A percentile compares a stretch with the other conserved stretches of the same genome.
phyloP scores from a whole-genome alignment of 2,888 invertebrate species.

The Linyphia triangularis region DNA sequence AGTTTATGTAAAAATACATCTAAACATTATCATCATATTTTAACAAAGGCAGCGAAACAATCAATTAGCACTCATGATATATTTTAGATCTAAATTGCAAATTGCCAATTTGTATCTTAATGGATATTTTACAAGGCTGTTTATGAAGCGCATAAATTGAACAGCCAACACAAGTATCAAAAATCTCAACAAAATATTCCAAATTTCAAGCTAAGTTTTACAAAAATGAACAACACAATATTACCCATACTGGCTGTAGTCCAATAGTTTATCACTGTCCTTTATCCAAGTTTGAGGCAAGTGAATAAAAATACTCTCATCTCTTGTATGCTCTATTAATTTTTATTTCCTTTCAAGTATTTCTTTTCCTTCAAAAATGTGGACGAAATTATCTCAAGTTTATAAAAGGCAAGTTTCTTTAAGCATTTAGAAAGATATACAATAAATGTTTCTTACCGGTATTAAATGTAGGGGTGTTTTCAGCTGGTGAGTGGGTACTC shows the following conservation, averaged over 20 bases:
- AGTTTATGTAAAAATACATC: no score
- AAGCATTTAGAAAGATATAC: background rate
- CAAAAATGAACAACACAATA: slow-evolving; percentile 6
- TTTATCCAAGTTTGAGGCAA: background rate
- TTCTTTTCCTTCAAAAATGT: no score
- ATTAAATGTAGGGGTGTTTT: background rate
- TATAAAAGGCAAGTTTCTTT: background rate
- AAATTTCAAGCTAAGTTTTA: background rate
- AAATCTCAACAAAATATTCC: background rate
- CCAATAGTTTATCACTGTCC: background rate
- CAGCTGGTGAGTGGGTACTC: no score
- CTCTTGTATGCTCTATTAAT: background rate
- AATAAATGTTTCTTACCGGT: background rate
- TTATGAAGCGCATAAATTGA: background rate
- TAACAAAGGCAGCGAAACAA: no score
- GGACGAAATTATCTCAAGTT: background rate
- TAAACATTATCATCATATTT: no score
- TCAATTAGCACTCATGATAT: no score
- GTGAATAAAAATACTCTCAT: background rate
- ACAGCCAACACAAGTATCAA: background rate
- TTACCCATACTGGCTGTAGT: background rate
- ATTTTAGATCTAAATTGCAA: background rate
- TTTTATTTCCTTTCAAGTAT: background rate
- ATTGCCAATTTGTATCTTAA: background rate
- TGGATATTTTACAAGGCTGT: background rate